Evolutionary conservation across 2,797 vertebrate species (phyloP).

Genomic region (Gymnoscopelus microlampas): DNA sequence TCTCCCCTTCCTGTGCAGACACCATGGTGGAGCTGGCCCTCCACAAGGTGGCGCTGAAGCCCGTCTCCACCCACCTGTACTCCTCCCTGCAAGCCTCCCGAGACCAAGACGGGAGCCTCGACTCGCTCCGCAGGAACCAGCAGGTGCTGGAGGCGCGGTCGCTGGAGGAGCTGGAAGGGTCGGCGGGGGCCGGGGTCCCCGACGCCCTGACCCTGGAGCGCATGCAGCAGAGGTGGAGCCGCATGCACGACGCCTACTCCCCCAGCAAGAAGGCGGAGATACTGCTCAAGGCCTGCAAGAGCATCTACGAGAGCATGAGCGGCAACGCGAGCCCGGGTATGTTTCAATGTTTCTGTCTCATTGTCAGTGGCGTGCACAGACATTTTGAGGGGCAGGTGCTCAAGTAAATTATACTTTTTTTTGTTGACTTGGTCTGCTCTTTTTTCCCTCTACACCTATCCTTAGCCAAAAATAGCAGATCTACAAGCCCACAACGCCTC

Average conservation of each 20-base stretch:
- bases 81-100: constrained; percentile 72
- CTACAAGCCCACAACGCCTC: too few species aligned
- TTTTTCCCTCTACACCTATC: too few species aligned
- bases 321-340: constrained; percentile 72
- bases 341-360: background rate
- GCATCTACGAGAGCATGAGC: constrained; percentile 88
- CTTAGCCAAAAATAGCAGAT: too few species aligned
- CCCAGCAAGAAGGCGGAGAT: constrained; percentile 87
- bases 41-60: constrained; percentile 86
- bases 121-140: constrained; percentile 76
- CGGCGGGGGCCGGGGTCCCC: constrained; percentile 71
- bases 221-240: constrained; percentile 80
- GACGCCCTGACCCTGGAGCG: constrained; percentile 78
- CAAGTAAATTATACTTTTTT: too few species aligned
- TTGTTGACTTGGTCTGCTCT: too few species aligned
- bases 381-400: too few species aligned
- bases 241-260: constrained; percentile 85
- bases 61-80: constrained; percentile 80
- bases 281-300: constrained; percentile 88
- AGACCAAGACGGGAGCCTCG: constrained; percentile 69
- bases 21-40: constrained; percentile 82
- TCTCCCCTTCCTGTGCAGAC: constrained; percentile 65
- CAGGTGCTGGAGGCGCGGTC: constrained; percentile 63
- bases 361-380: too few species aligned
- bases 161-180: constrained; percentile 76